These are phyloP conservation scores for Drosophila macrospina DNA, from an alignment of 2,888 invertebrate species.

Conservation along the genomic window DNA sequence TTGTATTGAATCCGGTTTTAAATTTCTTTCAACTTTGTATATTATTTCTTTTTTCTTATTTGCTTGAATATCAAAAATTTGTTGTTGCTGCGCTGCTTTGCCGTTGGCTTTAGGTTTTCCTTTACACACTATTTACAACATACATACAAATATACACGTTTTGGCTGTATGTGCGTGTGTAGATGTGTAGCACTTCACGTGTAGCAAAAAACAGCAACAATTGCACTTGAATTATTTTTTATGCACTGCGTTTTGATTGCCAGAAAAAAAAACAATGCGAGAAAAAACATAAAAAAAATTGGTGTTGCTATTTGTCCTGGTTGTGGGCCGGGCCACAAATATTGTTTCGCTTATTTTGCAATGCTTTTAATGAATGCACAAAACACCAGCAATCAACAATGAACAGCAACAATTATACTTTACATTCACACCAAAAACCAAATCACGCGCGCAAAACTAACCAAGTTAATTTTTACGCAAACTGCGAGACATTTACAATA, in stretches of 20 bases:
- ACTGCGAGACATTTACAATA: slow-evolving; percentile 35
- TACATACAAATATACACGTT: slow-evolving; percentile 1
- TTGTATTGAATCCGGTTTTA: slow-evolving; percentile 74
- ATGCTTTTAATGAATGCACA: slow-evolving; percentile 23
- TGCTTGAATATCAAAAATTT: slow-evolving; percentile 56
- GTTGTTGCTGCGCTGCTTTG: slow-evolving; percentile 22
- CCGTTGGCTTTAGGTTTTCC: slow-evolving; percentile 37
- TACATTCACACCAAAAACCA: slow-evolving; percentile 10
- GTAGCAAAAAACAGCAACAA: slow-evolving; percentile 33
- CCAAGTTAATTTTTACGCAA: slow-evolving; percentile 48
- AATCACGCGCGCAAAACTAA: slow-evolving; percentile 53
- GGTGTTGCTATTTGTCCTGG: slow-evolving; percentile 36
- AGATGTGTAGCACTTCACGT: slow-evolving; percentile 36
- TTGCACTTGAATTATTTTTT: slow-evolving; percentile 40
- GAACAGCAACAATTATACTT: slow-evolving; percentile 15
- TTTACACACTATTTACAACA: slow-evolving; percentile 39
- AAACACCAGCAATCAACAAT: slow-evolving; percentile 1
- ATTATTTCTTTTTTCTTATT: slow-evolving; percentile 53
- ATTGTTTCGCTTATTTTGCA: neutral
- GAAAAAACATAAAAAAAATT: slow-evolving; percentile 28
- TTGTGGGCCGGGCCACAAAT: neutral
- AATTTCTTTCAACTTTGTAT: slow-evolving; percentile 73
- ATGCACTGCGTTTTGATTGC: slow-evolving; percentile 27
- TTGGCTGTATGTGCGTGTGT: slow-evolving; percentile 2
- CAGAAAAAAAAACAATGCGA: slow-evolving; percentile 11